Evolutionary conservation across 2,797 vertebrate species (phyloP), one percentile per base, ranked within the genome.

Genomic region (Florisuga fusca): DNA sequence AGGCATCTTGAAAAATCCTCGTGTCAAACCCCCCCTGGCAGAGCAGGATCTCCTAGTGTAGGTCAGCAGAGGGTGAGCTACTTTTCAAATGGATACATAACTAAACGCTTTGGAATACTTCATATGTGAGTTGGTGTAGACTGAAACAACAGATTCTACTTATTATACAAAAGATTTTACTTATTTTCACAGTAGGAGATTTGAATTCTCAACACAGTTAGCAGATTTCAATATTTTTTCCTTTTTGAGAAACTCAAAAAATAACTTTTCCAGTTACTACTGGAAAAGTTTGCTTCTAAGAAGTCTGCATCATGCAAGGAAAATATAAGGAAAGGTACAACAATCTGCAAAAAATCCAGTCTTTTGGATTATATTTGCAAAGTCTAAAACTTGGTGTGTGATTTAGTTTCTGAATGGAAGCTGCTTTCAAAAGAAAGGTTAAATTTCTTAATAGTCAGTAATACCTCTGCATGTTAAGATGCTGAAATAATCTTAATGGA

Each of bases 241-340:
- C 2, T 57, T 90, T 88, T 86, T 81, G 26, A 84, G 45, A 81
- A 86, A n/a, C 23, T 38, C 26, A 71, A 91, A 77, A 91, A 77
- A 78, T 38, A 89, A 9, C 11, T 78, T 81, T 90, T 87, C 57
- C 67, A 59, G 38, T 48, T 93, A 51, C 8, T 58, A 23, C 13
- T 85, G 29, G 55, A 84, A 93, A 90, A 78, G 1, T 5, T 77
- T 78, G 46, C 34, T 62, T 57, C 6, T 69, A 76, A 29, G 63
- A 87, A 59, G 12, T 26, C 38, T 95, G 33, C 6, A 63, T 4
- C 22, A 63, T 33, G 33, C 45, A 82, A n/a, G 17, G 10, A 88
- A 88, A 92, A 66, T 55, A 57, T 10, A 57, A 12, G 19, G 33
- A 87, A 90, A 89, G 33, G 26, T 76, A 9, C 12, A 77, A 48